Base-by-base conservation (phyloP, 2,113 vertebrate species). In the Takifugu flavidus region DNA sequence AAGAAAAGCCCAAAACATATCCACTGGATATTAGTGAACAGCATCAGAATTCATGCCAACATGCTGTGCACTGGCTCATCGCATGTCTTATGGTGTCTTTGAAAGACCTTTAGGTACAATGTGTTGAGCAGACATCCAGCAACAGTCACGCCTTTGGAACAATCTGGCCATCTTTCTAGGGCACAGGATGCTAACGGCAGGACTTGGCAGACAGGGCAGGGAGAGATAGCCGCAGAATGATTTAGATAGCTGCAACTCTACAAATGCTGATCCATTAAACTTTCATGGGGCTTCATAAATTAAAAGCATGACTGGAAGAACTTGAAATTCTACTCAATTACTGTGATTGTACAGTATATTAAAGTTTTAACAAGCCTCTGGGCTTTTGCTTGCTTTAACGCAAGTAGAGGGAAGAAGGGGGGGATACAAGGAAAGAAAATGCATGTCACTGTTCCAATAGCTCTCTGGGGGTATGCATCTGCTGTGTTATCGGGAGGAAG, bases 231-330 rank as follows among this genome's bases (percentile, higher is more conserved):
- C 43, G 65, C 69, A 59, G 77, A 79, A 78, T 79, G 84, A 88
- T 90, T 88, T 82, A 87, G 83, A 86, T 82, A 77, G 83, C 68
- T 51, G 69, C 71, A 25, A 78, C 82, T 75, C 77, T 77, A 78
- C 79, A 83, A 87, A 87, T 80, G 74, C 77, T 80, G 79, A 76
- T 66, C 81, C 81, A 88, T 90, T 90, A 90, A 90, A 89, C 78
- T 88, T 90, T 91, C 85, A 89, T 83, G 47, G 71, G 79, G 70
- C 82, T 87, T 88, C 80, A 89, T 90, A 90, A 90, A 91, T 91
- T 87, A 88, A 82, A 75, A 80, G 67, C 76, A 56, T 77, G 82
- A 87, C 86, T 70, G 74, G 69, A 56, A 82, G 74, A 87, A 85
- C 85, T 84, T 77, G 78, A 84, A 76, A 90, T 84, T 79, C 56